Evolutionary conservation across 2,797 vertebrate genomes (phyloP).

Genomic region (Ptychobarbus kaznakovi): DNA sequence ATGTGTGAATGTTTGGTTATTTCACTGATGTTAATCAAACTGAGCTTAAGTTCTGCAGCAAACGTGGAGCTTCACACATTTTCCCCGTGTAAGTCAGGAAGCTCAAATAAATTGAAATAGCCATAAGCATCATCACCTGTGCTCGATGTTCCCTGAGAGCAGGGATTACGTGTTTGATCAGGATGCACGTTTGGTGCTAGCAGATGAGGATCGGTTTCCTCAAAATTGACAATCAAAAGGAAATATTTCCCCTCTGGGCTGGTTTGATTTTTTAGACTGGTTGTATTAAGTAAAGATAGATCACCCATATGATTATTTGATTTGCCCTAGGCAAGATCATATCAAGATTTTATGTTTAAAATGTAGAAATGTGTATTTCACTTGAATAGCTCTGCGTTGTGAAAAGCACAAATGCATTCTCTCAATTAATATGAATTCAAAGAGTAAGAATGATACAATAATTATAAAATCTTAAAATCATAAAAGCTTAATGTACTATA

Average conservation of each 20-base stretch:
- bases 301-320: conserved; percentile 4
- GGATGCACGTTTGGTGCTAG: conserved; percentile 47
- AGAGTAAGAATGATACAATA: not conserved
- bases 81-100: conserved; percentile 43
- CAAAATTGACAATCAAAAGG: conserved; percentile 26
- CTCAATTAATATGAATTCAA: not conserved
- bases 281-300: conserved; percentile 24
- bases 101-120: conserved; percentile 58
- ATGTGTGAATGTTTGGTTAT: conserved; percentile 59
- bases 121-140: conserved; percentile 33
- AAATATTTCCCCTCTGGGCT: conserved; percentile 6
- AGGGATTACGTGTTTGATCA: conserved; percentile 50
- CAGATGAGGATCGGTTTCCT: conserved; percentile 45
- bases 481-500: not conserved
- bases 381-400: not conserved
- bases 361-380: not conserved
- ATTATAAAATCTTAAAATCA: not conserved
- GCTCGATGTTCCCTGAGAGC: conserved; percentile 46
- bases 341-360: not conserved
- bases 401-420: not conserved
- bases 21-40: conserved; percentile 34
- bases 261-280: conserved; percentile 29
- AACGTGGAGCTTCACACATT: conserved; percentile 52
- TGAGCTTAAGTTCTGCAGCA: conserved; percentile 39
- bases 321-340: conserved; percentile 1